Evolutionary conservation across 2,888 invertebrate genomes (phyloP), one percentile per base, ranked within the genome.

Genomic region (Ennomos fuscantarius): DNA sequence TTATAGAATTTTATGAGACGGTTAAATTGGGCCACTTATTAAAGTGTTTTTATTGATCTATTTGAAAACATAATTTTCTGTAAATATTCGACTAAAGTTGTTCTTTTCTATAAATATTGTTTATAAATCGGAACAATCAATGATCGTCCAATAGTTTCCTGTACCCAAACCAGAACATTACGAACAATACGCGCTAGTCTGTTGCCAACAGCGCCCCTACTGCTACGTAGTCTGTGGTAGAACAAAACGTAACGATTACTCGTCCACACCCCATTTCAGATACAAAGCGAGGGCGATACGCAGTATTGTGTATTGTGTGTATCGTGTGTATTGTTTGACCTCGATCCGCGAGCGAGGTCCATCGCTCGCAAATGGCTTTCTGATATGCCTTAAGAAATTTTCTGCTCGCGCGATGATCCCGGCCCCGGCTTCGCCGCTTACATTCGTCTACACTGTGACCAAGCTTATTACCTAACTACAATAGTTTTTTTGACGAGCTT

Each of bases 341-440:
- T 34, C 56, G 37, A 47, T 49, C 15, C 35, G n/a, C 45, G 50
- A 24, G 24, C 13, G 12, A 40, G 55, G 54, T 15, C 50, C 59
- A 47, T 51, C 51, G 54, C 50, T 55, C 43, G 52, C 52, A 40
- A 52, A 63, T 58, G 48, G 51, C 55, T 63, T 57, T 59, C 61
- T 53, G 63, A 63, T 55, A 53, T 48, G 54, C 46, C 37, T 45
- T 35, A 40, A 40, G 55, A 47, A 59, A 40, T 56, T 50, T 55
- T 44, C 52, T 53, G 47, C 55, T 55, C 54, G 15, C 46, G 49
- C 46, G 48, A 45, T 33, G 6, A 24, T 24, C 48, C 15, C 31
- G 42, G 24, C 24, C 52, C 15, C 31, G 42, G 24, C 24, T 49
- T 42, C 33, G 10, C 34, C 52, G 32, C 41, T 47, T 45, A 34